These are phyloP conservation scores for Amblyopsis rosae DNA, from an alignment of 2,113 vertebrate species.

Conservation along the genomic window DNA sequence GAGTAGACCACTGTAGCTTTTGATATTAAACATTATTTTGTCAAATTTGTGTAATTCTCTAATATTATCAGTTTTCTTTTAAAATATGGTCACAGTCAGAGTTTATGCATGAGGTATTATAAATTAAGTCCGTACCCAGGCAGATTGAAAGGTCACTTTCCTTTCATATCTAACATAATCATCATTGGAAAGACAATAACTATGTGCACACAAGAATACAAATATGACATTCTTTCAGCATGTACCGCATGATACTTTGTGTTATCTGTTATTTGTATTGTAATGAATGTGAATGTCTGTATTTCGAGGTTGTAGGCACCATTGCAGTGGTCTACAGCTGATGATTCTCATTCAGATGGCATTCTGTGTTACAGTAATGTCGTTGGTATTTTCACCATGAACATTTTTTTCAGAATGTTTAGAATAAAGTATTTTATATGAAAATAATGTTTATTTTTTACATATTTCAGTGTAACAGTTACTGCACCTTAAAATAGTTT, in stretches of 20 bases:
- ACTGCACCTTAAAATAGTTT: no score
- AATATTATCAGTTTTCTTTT: no score
- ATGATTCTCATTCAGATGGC: slow-evolving; percentile 39
- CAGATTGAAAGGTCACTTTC: neutral
- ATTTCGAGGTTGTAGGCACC: slow-evolving; percentile 30
- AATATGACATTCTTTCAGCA: slow-evolving; percentile 18
- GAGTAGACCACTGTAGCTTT: neutral
- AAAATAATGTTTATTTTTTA: slow-evolving; percentile 5
- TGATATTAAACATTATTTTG: neutral
- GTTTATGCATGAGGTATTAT: slow-evolving; percentile 24
- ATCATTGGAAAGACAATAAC: slow-evolving; percentile 1
- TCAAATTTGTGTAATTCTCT: neutral
- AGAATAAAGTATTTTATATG: slow-evolving; percentile 69
- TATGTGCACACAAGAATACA: slow-evolving; percentile 10
- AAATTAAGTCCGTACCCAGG: neutral
- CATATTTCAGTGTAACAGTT: no score
- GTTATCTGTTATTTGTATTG: slow-evolving; percentile 32
- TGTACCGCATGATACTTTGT: slow-evolving; percentile 62
- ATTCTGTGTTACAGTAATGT: slow-evolving; percentile 17
- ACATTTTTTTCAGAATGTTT: slow-evolving; percentile 54
- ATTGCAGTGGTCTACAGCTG: slow-evolving; percentile 13
- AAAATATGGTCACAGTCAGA: slow-evolving; percentile 4
- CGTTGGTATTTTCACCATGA: slow-evolving; percentile 33
- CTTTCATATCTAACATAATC: neutral
- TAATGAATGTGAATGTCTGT: slow-evolving; percentile 29